phyloP scores from a whole-genome alignment of 2,113 vertebrate species.

The Brevimyrus niger region DNA sequence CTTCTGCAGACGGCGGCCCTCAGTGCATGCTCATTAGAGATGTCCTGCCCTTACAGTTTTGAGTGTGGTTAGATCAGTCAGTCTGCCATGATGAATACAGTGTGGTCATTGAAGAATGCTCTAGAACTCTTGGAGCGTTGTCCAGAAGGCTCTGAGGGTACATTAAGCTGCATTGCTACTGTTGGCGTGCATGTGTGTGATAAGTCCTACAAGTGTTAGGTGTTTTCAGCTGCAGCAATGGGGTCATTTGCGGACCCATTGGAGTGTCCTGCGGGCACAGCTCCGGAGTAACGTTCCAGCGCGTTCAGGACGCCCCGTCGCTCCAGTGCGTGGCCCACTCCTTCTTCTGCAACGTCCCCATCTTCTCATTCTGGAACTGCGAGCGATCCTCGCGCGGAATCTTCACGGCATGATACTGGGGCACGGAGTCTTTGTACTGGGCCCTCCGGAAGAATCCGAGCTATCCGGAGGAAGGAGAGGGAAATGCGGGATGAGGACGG shows the following conservation, averaged over 20 bases:
- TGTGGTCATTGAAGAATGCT: background rate
- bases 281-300: background rate
- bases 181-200: background rate
- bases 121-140: background rate
- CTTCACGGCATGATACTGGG: constrained; percentile 85
- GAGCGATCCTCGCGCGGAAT: constrained; percentile 76
- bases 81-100: background rate
- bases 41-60: background rate
- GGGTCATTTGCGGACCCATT: background rate
- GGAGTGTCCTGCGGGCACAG: background rate
- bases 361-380: constrained; percentile 74
- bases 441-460: constrained; percentile 83
- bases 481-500: background rate
- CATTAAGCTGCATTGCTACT: background rate
- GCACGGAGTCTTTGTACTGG: constrained; percentile 68
- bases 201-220: background rate
- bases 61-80: background rate
- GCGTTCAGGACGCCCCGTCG: constrained; percentile 53
- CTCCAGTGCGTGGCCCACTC: constrained; percentile 74
- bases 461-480: constrained; percentile 42
- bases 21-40: background rate
- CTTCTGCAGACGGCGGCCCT: background rate
- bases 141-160: background rate
- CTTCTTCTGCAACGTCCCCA: constrained; percentile 67
- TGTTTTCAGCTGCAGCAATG: background rate